phyloP scores from a whole-genome alignment of 1,140 invertebrate species.

The Sitobion miscanthi region DNA sequence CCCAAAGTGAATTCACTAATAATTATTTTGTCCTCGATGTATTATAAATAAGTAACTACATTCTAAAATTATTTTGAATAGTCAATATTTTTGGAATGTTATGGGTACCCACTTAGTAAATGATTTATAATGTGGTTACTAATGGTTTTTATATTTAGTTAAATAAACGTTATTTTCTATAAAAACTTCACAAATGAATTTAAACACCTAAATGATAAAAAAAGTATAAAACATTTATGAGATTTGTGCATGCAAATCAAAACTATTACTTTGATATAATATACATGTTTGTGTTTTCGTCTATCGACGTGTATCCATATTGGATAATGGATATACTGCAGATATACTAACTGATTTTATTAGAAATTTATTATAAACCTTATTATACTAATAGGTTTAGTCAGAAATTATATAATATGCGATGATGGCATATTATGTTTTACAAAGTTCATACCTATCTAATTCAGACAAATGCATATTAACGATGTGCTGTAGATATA shows the following conservation, averaged over 20 bases:
- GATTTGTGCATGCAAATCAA: too few relatives aligned
- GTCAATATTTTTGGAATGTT: not conserved
- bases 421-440: not conserved
- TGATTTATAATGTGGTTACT: not conserved
- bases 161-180: not conserved
- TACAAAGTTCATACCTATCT: not conserved
- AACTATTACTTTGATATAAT: too few relatives aligned
- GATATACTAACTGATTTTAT: not conserved
- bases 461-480: not conserved
- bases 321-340: too few relatives aligned
- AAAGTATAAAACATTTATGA: too few relatives aligned
- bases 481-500: too few relatives aligned
- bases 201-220: not conserved
- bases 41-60: not conserved
- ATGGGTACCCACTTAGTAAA: not conserved
- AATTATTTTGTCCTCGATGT: not conserved
- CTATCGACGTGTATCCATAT: not conserved
- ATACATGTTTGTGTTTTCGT: not conserved
- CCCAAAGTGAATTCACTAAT: not conserved
- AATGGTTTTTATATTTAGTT: not conserved
- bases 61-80: not conserved
- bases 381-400: not conserved
- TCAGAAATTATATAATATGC: not conserved
- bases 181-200: not conserved
- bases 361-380: not conserved